phyloP scores from a whole-genome alignment of 2,888 invertebrate species.

The Gortyna flavago region DNA sequence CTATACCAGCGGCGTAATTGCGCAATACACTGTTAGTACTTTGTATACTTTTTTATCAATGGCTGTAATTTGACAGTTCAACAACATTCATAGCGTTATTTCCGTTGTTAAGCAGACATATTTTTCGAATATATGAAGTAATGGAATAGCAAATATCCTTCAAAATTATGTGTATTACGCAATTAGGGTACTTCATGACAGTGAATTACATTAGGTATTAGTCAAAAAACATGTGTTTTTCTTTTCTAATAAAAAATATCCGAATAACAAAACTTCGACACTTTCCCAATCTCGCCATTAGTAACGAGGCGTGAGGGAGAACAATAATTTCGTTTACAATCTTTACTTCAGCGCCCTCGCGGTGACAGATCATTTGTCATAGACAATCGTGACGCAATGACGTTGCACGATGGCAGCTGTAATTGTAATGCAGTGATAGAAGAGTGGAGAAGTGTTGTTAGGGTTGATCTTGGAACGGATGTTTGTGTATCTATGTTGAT shows the following conservation, averaged over 20 bases:
- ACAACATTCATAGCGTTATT: neutral
- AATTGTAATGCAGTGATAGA: slow-evolving; percentile 68
- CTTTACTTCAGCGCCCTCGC: slow-evolving; percentile 71
- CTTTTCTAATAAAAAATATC: slow-evolving; percentile 18
- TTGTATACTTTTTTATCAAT: too few relatives aligned
- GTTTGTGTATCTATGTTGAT: neutral
- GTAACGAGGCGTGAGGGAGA: slow-evolving; percentile 73
- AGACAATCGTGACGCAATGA: slow-evolving; percentile 64
- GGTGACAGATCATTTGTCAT: slow-evolving; percentile 73
- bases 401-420: slow-evolving; percentile 64
- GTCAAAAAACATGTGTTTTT: neutral
- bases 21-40: neutral
- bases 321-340: slow-evolving; percentile 77
- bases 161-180: neutral
- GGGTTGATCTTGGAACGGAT: slow-evolving; percentile 37
- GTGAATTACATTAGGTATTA: neutral
- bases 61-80: neutral
- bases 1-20: neutral
- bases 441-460: slow-evolving; percentile 39
- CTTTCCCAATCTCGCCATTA: slow-evolving; percentile 36
- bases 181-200: neutral
- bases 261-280: slow-evolving; percentile 47
- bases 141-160: too few relatives aligned
- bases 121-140: too few relatives aligned
- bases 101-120: too few relatives aligned